Base-by-base conservation (phyloP, 2,797 vertebrate species). In the Miichthys miiuy region DNA sequence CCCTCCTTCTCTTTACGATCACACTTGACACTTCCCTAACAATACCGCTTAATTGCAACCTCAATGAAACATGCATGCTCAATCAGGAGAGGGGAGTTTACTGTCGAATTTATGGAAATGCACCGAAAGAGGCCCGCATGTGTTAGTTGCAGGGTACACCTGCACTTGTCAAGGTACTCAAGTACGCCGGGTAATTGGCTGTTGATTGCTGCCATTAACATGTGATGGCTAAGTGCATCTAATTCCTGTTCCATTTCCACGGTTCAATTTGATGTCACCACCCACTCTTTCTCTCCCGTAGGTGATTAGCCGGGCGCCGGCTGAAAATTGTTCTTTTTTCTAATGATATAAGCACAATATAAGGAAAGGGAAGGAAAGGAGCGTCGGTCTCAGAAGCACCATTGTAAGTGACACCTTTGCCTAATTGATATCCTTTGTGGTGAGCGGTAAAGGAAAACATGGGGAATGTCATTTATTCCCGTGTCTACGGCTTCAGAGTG, bases 161-260 rank as follows among this genome's bases (percentile, higher is more conserved):
- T 94, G 94, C 88, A 88, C 92, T 92, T 94, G 93, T 94, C 93
- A 93, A 92, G 90, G 92, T 92, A 88, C 93, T 92, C 92, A 89
- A 92, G 88, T 87, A 91, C 77, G 80, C 72, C 0, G 87, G 92
- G 90, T 95, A 94, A 95, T 95, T 95, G 93, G 92, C 90, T 92
- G 94, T 92, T 95, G 93, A 94, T 94, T 94, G 93, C 91, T 91
- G 90, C 93, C 94, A 95, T 95, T 95, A 95, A 95, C 93, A 92
- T 94, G 87, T 92, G 91, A 94, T 90, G 93, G 93, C 93, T 92
- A 93, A 95, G 92, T 93, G 92, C 92, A 89, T 92, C 91, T 93
- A 94, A 91, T 94, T 94, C 93, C 90, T 94, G 94, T 93, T 94
- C 93, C 92, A 94, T 93, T 94, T 94, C 85, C 90, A 89, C 71